Evolutionary conservation across 1,140 invertebrate genomes (phyloP).

Genomic region (Belonocnema kinseyi): DNA sequence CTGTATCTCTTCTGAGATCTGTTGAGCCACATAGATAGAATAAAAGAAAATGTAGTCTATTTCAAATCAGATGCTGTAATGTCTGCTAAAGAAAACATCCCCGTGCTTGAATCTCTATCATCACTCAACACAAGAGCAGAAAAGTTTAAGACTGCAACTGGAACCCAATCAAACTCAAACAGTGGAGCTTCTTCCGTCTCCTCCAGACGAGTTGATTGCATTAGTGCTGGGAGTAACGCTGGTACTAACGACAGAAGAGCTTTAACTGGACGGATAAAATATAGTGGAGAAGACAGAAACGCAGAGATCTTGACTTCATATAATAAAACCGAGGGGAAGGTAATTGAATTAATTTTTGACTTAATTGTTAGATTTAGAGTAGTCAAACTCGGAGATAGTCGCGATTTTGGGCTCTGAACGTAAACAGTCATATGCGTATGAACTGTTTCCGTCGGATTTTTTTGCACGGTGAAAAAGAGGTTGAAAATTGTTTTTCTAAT

Average conservation of each 20-base stretch:
- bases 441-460: too few relatives aligned
- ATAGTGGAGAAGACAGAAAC: conserved; percentile 54
- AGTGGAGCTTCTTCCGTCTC: conserved; percentile 48
- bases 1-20: too few relatives aligned
- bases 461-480: too few relatives aligned
- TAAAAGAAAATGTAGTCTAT: not conserved
- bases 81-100: conserved; percentile 67
- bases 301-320: conserved; percentile 49
- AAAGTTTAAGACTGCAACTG: conserved; percentile 58
- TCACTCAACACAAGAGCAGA: conserved; percentile 37
- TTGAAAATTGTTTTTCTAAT: too few relatives aligned
- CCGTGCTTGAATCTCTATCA: conserved; percentile 53
- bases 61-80: conserved; percentile 57
- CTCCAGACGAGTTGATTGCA: conserved; percentile 42
- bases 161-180: conserved; percentile 57
- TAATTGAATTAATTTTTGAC: conserved; percentile 39
- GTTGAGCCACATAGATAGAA: too few relatives aligned
- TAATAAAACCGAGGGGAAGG: conserved; percentile 56
- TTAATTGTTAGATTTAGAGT: not conserved
- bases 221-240: conserved; percentile 45
- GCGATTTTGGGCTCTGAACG: too few relatives aligned
- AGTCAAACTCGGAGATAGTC: too few relatives aligned
- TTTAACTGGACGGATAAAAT: conserved; percentile 36
- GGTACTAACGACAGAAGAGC: conserved; percentile 45
- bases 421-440: too few relatives aligned